phyloP scores from a whole-genome alignment of 2,113 vertebrate genomes.

The Reinhardtius hippoglossoides region DNA sequence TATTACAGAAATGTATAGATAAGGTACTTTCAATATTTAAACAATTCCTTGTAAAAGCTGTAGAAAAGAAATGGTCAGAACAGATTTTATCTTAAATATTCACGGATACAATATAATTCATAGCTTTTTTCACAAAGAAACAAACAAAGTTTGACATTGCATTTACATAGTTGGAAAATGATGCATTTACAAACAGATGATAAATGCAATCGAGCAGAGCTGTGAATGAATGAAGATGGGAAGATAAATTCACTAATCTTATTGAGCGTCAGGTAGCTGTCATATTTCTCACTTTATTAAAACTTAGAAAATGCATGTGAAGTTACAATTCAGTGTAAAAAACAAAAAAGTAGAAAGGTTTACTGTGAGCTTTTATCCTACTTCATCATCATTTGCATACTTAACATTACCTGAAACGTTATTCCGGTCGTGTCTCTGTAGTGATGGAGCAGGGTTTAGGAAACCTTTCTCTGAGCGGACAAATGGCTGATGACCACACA shows the following conservation, averaged over 20 bases:
- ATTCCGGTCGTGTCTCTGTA: neutral
- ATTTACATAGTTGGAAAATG: constrained; percentile 21
- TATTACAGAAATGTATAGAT: constrained; percentile 12
- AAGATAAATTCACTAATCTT: constrained; percentile 6
- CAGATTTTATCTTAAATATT: constrained; percentile 36
- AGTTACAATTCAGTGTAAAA: constrained; percentile 22
- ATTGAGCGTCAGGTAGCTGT: neutral
- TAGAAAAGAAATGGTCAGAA: neutral
- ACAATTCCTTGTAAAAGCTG: constrained; percentile 12
- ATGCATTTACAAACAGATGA: constrained; percentile 19
- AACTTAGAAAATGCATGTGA: constrained; percentile 24
- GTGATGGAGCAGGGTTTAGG: neutral
- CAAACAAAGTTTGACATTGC: constrained; percentile 16
- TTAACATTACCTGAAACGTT: neutral
- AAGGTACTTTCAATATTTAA: constrained; percentile 11
- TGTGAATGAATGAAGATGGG: neutral
- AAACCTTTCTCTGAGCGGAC: neutral
- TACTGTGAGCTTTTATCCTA: neutral
- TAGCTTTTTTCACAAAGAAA: constrained; percentile 17
- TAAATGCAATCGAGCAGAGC: constrained; percentile 20
- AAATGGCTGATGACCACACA: constrained; percentile 20
- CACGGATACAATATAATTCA: constrained; percentile 28
- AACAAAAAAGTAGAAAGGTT: neutral
- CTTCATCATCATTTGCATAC: constrained; percentile 13
- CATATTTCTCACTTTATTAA: constrained; percentile 13